Conservation (phyloP, 2,113 vertebrate genomes). For the Zapornia atra region DNA sequence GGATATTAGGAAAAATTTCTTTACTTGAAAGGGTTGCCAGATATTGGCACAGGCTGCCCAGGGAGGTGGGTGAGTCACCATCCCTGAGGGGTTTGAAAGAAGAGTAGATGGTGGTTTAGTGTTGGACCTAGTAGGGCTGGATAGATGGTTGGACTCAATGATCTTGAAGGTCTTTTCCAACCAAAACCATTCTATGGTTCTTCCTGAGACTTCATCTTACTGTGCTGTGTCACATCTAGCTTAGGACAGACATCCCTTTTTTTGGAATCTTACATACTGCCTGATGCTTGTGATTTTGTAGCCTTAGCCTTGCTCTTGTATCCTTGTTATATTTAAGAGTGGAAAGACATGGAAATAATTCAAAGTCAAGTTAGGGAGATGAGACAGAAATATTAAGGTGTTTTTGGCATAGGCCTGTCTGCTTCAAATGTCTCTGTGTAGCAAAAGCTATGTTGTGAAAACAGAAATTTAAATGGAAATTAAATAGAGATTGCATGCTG, state of each 20-base stretch:
- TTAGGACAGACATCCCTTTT: not conserved
- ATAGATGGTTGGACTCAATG: too few species aligned
- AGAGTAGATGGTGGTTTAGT: too few species aligned
- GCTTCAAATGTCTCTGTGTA: not conserved
- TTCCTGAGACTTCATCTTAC: not conserved
- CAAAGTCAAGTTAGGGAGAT: not conserved
- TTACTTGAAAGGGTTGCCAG: too few species aligned
- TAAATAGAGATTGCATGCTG: not conserved
- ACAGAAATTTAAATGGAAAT: not conserved
- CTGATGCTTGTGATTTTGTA: not conserved
- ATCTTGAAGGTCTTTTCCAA: too few species aligned
- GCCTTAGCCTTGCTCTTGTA: not conserved
- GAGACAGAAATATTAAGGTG: not conserved
- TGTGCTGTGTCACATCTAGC: not conserved
- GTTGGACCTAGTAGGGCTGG: too few species aligned
- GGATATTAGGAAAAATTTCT: too few species aligned
- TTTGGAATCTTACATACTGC: not conserved
- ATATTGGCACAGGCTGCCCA: too few species aligned
- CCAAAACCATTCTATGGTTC: not conserved
- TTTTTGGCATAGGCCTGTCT: not conserved
- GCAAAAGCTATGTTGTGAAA: not conserved
- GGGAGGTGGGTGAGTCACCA: too few species aligned
- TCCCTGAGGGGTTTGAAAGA: too few species aligned
- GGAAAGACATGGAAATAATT: not conserved
- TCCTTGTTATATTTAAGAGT: not conserved